Base-by-base conservation (phyloP, 2,888 invertebrate species). In the Augiades crinisus region DNA sequence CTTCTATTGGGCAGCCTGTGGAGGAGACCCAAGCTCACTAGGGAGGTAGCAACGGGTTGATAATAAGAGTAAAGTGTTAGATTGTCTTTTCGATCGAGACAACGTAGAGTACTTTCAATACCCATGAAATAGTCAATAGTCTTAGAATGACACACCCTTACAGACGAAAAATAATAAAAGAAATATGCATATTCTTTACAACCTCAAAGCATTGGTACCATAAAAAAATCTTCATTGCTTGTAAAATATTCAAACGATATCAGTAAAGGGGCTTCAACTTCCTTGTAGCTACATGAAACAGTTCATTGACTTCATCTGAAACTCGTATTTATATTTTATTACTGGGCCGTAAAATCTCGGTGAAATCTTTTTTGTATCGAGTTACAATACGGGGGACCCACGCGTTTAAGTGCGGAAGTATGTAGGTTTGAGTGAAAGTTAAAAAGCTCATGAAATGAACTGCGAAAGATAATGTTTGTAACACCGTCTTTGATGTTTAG, bases 281-380 rank as follows among this genome's bases (percentile, higher is more conserved):
- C 19, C 7, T 5, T 7, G n/a, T 14, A 8, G 12, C 10, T 30
- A 5, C 7, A 5, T 6, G 22, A 14, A 27, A 24, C 52, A 47
- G 66, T 61, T 64, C 63, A 58, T 47, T 62, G 67, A 56, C 67
- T 53, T 58, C 59, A 57, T 58, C 58, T 57, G 53, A 57, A 60
- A 62, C 54, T 58, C 57, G 58, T 60, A 59, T 62, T 60, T 61
- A 59, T 50, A 55, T 47, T 56, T 65, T 72, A 72, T 70, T 33
- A 72, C 64, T 65, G 60, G 56, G 64, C 58, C 64, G 63, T 73
- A 67, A 71, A 65, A 55, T 59, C 56, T 60, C 62, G 64, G 57
- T 65, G 59, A 65, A 67, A 64, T 61, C 55, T 56, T 54, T 63
- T 61, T 61, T 61, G 59, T 57, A 58, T 59, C 63, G 60, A 56